Conservation (phyloP, 2,888 invertebrate species). For the Hyposoter dolosus region DNA sequence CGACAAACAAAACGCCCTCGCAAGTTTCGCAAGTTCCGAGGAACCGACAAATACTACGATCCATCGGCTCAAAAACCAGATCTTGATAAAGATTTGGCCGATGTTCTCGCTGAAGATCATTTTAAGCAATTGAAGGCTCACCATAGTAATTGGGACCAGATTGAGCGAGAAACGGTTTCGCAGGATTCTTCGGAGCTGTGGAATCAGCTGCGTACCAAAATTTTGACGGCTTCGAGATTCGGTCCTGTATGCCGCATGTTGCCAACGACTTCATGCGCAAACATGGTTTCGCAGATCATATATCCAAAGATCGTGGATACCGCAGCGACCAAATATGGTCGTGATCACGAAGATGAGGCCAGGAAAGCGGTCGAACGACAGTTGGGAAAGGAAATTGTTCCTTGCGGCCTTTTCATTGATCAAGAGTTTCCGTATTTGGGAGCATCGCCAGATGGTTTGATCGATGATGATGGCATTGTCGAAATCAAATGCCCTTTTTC, state of each 20-base stretch:
- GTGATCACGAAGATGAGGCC: slow-evolving; percentile 64
- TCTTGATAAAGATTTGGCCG: neutral
- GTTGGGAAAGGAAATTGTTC: slow-evolving; percentile 60
- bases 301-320: slow-evolving; percentile 61
- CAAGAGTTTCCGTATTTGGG: slow-evolving; percentile 67
- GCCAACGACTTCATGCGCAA: slow-evolving; percentile 54
- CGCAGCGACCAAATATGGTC: slow-evolving; percentile 65
- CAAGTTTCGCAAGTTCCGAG: neutral
- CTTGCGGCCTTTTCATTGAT: slow-evolving; percentile 75
- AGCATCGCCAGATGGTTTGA: slow-evolving; percentile 72
- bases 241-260: slow-evolving; percentile 63
- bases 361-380: slow-evolving; percentile 11
- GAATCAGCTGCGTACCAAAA: slow-evolving; percentile 47
- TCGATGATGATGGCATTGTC: slow-evolving; percentile 69
- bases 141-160: slow-evolving; percentile 22
- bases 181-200: slow-evolving; percentile 63
- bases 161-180: slow-evolving; percentile 42
- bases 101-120: slow-evolving; percentile 26
- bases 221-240: slow-evolving; percentile 69
- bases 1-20: neutral
- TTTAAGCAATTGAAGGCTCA: slow-evolving; percentile 9
- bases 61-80: slow-evolving; percentile 6
- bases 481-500: slow-evolving; percentile 72
- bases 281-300: slow-evolving; percentile 54
- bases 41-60: slow-evolving; percentile 18